Evolutionary conservation across 2,113 vertebrate species (phyloP).

Genomic region (Alouatta palliata): DNA sequence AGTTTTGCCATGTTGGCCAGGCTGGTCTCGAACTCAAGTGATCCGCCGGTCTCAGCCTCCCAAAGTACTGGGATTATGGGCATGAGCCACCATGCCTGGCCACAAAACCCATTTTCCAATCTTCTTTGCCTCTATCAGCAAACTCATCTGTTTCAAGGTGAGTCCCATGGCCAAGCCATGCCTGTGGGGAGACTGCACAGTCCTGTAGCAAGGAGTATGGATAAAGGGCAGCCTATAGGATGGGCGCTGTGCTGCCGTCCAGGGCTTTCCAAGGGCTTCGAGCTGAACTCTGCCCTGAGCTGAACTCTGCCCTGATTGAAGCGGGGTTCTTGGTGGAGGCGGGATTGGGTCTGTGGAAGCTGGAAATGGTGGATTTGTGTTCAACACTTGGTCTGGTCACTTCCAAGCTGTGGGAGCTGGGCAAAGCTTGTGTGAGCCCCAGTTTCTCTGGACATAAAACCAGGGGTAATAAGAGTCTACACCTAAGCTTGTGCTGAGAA

Average conservation of each 20-base stretch:
- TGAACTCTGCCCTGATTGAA: not conserved
- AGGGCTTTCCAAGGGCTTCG: not conserved
- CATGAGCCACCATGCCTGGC: too few species aligned
- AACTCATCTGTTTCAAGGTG: not conserved
- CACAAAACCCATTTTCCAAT: not conserved
- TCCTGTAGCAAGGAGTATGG: rapidly evolving
- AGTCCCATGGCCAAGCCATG: not conserved
- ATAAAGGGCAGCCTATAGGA: not conserved
- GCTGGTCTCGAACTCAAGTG: too few species aligned
- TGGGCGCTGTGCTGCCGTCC: not conserved
- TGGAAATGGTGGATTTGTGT: not conserved
- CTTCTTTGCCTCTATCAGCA: not conserved
- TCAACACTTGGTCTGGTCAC: not conserved
- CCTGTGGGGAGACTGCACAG: not conserved
- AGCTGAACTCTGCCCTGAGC: not conserved
- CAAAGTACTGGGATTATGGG: too few species aligned
- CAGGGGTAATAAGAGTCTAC: too few species aligned
- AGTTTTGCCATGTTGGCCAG: too few species aligned
- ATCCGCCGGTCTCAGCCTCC: too few species aligned
- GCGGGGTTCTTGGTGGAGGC: too few species aligned
- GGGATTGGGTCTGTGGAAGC: not conserved
- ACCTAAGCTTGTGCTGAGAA: not conserved
- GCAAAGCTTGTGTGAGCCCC: not conserved
- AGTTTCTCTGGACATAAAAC: not conserved
- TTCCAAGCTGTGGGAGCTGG: not conserved